Base-by-base conservation (phyloP, 23 tunicate genomes). In the Corella eumyota region DNA sequence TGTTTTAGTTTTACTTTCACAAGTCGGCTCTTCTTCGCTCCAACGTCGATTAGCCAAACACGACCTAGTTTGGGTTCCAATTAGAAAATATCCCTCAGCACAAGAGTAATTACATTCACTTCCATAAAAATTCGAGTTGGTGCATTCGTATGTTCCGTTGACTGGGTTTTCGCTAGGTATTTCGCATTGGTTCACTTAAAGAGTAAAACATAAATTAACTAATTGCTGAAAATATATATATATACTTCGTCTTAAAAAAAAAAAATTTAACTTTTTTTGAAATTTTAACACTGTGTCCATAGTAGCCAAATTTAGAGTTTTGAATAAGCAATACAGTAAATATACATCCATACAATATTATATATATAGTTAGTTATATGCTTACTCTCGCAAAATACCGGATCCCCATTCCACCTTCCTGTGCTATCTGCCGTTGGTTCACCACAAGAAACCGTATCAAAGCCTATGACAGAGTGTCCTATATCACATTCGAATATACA, bases 401-500 rank as follows among this genome's bases (percentile, higher is more conserved):
- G n/a, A n/a, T n/a, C n/a, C n/a, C n/a, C n/a, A 31, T 34, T 53
- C 73, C 73, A 68, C 28, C 26, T 3, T 24, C 76, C 76, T 25
- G 34, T 60, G 21, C 23, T 34, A 21, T 32, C 67, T 15, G 28
- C 28, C 25, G 23, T 30, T 37, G 71, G 56, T 64, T 66, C 67
- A 5, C 20, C 65, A 46, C 82, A 66, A 32, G 17, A 27, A 25
- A 32, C 22, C 3, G 55, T 48, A 46, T 58, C 59, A 6, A 32
- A 35, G 22, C 82, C 82, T 2, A 65, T 33, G 55, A 76, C 37
- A 21, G 65, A 31, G 61, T 27, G 66, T 1, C 82, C 82, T 11
- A 46, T 24, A 33, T 66, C 58, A 45, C 82, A 79, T 2, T 61
- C 31, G 40, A 62, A 79, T 32, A n/a, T 25, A 45, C 87, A 79